Evolutionary conservation across 1,140 invertebrate genomes (phyloP).

Genomic region (Cephus cinctus): DNA sequence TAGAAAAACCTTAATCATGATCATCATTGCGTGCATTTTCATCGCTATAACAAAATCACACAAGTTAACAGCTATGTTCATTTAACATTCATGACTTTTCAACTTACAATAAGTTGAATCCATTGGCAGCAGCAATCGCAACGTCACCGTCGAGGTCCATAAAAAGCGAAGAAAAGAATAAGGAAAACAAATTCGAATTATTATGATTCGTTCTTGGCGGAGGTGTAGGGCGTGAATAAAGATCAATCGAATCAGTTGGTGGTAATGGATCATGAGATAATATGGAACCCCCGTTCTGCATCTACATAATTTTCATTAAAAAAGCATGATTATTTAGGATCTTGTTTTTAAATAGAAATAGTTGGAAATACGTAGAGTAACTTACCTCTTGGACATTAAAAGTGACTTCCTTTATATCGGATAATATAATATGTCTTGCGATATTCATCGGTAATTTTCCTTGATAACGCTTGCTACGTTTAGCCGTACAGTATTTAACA

Average conservation of each 20-base stretch:
- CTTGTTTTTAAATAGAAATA: constrained; percentile 13
- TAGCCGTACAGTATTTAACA: constrained; percentile 63
- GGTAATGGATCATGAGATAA: constrained; percentile 81
- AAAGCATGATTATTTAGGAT: constrained; percentile 8
- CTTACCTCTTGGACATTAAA: constrained; percentile 58
- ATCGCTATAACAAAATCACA: constrained; percentile 17
- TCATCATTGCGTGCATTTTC: constrained; percentile 17
- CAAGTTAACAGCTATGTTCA: too few species aligned
- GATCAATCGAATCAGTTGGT: constrained; percentile 71
- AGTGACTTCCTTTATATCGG: constrained; percentile 74
- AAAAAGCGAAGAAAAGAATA: constrained; percentile 42
- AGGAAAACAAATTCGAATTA: constrained; percentile 32
- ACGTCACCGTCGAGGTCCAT: constrained; percentile 25
- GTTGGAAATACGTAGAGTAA: too few species aligned
- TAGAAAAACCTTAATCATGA: too few species aligned
- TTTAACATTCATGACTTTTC: constrained; percentile 13
- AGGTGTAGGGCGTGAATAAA: constrained; percentile 57
- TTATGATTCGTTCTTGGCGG: constrained; percentile 14
- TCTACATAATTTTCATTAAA: constrained; percentile 46
- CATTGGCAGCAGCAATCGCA: constrained; percentile 18
- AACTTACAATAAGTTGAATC: constrained; percentile 27
- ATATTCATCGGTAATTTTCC: constrained; percentile 71
- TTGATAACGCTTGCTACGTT: constrained; percentile 64
- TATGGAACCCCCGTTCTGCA: constrained; percentile 61
- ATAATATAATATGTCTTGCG: constrained; percentile 76